Evolutionary conservation across 2,888 invertebrate species (phyloP), one percentile per base, ranked within the genome.

Genomic region (Scaptodrosophila latifasciaeformis): DNA sequence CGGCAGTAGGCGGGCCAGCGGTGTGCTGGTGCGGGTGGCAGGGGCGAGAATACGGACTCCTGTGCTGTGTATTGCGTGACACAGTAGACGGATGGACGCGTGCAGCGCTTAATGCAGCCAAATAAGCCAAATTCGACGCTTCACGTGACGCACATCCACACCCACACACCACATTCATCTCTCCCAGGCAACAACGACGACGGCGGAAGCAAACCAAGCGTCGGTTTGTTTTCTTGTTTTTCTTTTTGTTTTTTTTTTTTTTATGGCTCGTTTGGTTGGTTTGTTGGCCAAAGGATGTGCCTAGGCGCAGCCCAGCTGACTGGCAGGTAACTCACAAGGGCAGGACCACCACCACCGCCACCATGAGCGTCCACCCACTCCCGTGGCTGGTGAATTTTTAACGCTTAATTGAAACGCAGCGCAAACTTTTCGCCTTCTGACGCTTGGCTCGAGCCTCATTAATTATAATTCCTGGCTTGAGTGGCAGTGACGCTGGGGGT

Each of bases 101-200:
- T 62, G 68, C 68, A 12, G 24, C 27, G 44, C 29, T 54, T 59
- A 67, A 64, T 76, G 79, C 79, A 79, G 52, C 60, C 60, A 59
- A 65, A 59, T 54, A 51, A 45, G 52, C 60, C 63, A 55, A 70
- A 66, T 72, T 59, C 59, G 56, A 66, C 62, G 70, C 76, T 74
- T 79, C 79, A 79, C 77, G 70, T 75, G 78, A 75, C 76, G 67
- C 75, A 71, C 67, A 63, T 67, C 43, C 35, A 55, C 64, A 39
- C 56, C 19, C 39, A 47, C 27, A 7, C 7, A 17, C 39, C 46
- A 31, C 47, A 53, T 34, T 42, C 47, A 40, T 15, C 40, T 45
- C 37, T 10, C 39, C 7, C 2, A 13, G 13, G 17, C 30, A 17
- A 34, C 19, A 31, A 12, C 35, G 5, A 29, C 19, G 35, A 5